Conservation (phyloP, 2,888 invertebrate genomes). For the Graphium colonna region DNA sequence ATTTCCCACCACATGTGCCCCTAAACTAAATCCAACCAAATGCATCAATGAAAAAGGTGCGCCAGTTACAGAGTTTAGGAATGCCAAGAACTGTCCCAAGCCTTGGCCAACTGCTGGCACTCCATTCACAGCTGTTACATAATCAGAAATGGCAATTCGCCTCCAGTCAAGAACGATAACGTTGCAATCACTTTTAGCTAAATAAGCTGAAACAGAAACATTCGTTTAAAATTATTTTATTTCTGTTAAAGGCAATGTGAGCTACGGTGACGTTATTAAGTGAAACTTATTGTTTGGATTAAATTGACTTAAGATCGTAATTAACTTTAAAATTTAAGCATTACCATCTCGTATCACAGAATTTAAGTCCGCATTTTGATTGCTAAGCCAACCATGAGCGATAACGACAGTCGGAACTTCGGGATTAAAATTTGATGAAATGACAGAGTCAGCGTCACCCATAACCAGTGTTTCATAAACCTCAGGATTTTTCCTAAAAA, state of each 20-base stretch:
- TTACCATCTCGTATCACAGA: constrained; percentile 47
- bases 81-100: constrained; percentile 59
- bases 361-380: constrained; percentile 43
- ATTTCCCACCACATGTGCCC: constrained; percentile 66
- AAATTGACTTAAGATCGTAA: too few species aligned
- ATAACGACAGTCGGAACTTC: constrained; percentile 33
- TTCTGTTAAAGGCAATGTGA: too few species aligned
- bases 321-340: too few species aligned
- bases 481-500: constrained; percentile 44
- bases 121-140: constrained; percentile 49
- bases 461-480: constrained; percentile 40
- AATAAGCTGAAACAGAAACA: constrained; percentile 40
- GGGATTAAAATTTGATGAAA: constrained; percentile 46
- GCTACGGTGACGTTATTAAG: too few species aligned
- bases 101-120: constrained; percentile 59
- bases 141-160: constrained; percentile 44
- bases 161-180: constrained; percentile 66
- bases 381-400: constrained; percentile 43
- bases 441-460: constrained; percentile 43
- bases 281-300: too few species aligned
- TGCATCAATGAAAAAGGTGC: constrained; percentile 51
- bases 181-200: constrained; percentile 50
- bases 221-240: too few species aligned
- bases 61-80: constrained; percentile 46
- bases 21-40: constrained; percentile 70